phyloP scores from a whole-genome alignment of 2,113 vertebrate species.

The Passerina amoena region DNA sequence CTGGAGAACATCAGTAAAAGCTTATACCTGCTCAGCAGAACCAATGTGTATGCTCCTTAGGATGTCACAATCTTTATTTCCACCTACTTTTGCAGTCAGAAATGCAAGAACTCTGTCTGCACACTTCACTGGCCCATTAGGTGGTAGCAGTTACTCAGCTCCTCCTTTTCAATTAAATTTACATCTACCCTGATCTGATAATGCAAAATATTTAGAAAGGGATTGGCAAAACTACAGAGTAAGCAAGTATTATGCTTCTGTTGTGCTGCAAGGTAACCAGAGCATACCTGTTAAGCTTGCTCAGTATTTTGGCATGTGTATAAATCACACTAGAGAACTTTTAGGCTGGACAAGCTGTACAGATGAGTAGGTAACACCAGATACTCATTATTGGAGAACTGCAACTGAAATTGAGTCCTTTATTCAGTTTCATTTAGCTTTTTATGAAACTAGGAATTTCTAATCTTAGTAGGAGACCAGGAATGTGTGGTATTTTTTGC shows the following conservation, averaged over 20 bases:
- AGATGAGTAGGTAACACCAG: background rate
- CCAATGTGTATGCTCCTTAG: fast-evolving
- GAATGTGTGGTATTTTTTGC: background rate
- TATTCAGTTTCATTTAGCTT: background rate
- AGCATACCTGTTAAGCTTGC: background rate
- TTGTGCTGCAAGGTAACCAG: background rate
- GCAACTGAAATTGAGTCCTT: background rate
- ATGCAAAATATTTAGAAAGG: background rate
- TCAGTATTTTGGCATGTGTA: background rate
- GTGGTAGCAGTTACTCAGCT: background rate
- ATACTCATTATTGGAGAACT: background rate
- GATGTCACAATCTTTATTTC: background rate
- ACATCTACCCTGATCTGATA: background rate
- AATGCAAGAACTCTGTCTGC: background rate
- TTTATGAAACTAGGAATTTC: background rate
- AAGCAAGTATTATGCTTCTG: background rate
- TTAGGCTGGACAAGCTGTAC: background rate
- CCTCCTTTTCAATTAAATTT: background rate
- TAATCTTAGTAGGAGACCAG: background rate
- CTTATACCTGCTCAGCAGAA: background rate
- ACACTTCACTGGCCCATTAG: background rate
- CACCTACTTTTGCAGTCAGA: background rate
- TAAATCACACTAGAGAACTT: background rate
- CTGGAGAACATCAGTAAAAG: background rate
- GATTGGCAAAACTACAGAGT: background rate